A percentile compares a stretch with the other conserved stretches of the same genome.
Evolutionary conservation across 2,797 vertebrate genomes (phyloP).

Genomic region (Sebastolobus altivelis): DNA sequence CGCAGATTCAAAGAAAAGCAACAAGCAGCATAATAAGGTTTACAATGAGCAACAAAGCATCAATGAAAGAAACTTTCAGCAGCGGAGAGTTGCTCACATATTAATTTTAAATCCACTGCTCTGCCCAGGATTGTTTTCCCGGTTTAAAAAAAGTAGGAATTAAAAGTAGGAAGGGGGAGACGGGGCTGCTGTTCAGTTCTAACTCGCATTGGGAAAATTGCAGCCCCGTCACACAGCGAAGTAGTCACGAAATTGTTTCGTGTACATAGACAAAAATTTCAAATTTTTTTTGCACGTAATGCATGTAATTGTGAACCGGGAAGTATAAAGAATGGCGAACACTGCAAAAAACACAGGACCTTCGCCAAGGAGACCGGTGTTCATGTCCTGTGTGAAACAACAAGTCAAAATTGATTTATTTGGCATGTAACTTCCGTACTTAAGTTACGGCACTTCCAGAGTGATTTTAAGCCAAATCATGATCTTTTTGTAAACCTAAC

Average conservation of each 20-base stretch:
- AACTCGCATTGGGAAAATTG: background rate
- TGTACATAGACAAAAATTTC: too few relatives aligned
- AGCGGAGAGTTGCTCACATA: background rate
- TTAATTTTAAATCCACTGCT: background rate
- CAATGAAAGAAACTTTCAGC: background rate
- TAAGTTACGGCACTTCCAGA: too few relatives aligned
- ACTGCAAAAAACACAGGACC: rapidly evolving
- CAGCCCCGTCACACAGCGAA: too few relatives aligned
- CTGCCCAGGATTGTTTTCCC: background rate
- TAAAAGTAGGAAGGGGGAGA: background rate
- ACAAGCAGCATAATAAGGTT: background rate
- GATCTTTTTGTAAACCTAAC: too few relatives aligned
- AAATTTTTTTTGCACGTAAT: too few relatives aligned
- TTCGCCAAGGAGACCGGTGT: rapidly evolving
- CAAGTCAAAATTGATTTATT: too few relatives aligned
- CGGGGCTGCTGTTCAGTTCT: background rate
- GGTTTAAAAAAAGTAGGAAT: background rate
- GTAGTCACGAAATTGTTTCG: too few relatives aligned
- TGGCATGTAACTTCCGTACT: too few relatives aligned
- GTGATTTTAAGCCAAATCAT: rapidly evolving
- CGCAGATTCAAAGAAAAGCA: background rate
- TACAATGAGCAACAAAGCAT: background rate
- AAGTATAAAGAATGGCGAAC: too few relatives aligned
- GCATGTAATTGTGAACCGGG: too few relatives aligned
- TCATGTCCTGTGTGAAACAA: too few relatives aligned